Base-by-base conservation (phyloP, 1,140 invertebrate species). In the Cataglyphis hispanica region DNA sequence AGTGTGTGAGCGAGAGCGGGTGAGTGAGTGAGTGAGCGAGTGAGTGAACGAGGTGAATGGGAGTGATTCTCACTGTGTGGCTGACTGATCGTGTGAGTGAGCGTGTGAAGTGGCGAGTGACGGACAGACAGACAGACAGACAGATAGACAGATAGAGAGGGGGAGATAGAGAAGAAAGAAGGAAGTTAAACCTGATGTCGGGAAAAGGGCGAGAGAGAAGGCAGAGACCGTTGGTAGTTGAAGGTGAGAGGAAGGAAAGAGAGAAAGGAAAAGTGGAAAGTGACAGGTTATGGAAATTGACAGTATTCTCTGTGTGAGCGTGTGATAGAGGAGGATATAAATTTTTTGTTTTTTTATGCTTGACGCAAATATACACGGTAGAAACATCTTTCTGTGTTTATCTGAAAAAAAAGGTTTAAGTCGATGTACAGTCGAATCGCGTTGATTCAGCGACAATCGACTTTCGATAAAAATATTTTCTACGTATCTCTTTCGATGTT, bases 71-170 rank as follows among this genome's bases (percentile, higher is more conserved):
- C 80, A 74, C 69, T 75, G 86, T 78, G 88, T 58, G 66, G 58
- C 60, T 85, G 89, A 86, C 75, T 66, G 88, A 90, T 89, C 74
- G 89, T 89, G 88, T 89, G 89, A 86, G 89, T 90, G 89, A 90
- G 86, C 89, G 89, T 90, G 86, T 90, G 76, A 89, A 90, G 86
- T 90, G 89, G 78, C 78, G 86, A 77, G 89, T 90, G 88, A 90
- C 84, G 89, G 90, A 91, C 85, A 90, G 89, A 90, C 84, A 89
- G 89, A 91, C 72, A 89, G 89, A 91, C 77, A 90, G 87, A 90
- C 10, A 76, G 46, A 74, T 43, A 86, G 83, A 88, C n/a, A 86
- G 88, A 66, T 86, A 89, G 84, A 85, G 53, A 88, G 72, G 84
- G 84, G 60, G 34, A 89, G 84, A 86, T 40, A 86, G 88, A 89